A percentile compares a stretch with the other conserved stretches of the same genome.
Conservation (phyloP, 2,888 invertebrate genomes). For the Pseudanteris insignis region DNA sequence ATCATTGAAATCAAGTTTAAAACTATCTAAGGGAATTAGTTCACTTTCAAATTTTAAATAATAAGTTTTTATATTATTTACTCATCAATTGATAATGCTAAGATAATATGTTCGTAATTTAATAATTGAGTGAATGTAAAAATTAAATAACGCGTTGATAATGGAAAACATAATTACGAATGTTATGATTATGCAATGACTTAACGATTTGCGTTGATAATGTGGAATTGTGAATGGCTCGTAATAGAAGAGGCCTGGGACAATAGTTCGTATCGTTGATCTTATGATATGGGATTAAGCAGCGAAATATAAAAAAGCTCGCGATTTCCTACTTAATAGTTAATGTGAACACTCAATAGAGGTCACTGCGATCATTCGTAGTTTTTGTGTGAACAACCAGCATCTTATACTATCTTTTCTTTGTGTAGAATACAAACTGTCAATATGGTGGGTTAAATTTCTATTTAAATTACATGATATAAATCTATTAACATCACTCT, state of each 20-base stretch:
- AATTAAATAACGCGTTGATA: no score
- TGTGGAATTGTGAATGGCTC: slow-evolving; percentile 6
- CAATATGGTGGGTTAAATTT: slow-evolving; percentile 59
- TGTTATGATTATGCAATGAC: slow-evolving; percentile 1
- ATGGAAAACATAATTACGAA: no score
- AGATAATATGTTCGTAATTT: no score
- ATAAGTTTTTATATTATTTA: no score
- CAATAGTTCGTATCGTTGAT: slow-evolving; percentile 12
- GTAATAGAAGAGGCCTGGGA: slow-evolving; percentile 15
- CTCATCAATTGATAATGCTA: no score
- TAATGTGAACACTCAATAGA: no score
- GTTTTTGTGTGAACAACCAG: slow-evolving; percentile 3
- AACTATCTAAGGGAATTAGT: no score
- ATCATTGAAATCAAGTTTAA: no score
- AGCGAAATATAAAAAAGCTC: not conserved
- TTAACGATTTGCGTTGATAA: slow-evolving; percentile 5
- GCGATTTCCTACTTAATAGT: no score
- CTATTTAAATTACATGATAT: not conserved
- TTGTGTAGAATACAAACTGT: slow-evolving; percentile 8
- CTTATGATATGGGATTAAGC: slow-evolving; percentile 15
- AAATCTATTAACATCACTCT: not conserved
- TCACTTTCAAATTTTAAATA: no score
- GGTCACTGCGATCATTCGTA: not conserved
- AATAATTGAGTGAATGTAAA: no score
- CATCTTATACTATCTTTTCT: slow-evolving; percentile 49